A percentile compares a stretch with the other conserved stretches of the same genome.
These are phyloP conservation scores for rabbit (Oryctolagus cuniculus) DNA, from an alignment of 2,113 vertebrate genomes.

Conservation along the genomic window DNA sequence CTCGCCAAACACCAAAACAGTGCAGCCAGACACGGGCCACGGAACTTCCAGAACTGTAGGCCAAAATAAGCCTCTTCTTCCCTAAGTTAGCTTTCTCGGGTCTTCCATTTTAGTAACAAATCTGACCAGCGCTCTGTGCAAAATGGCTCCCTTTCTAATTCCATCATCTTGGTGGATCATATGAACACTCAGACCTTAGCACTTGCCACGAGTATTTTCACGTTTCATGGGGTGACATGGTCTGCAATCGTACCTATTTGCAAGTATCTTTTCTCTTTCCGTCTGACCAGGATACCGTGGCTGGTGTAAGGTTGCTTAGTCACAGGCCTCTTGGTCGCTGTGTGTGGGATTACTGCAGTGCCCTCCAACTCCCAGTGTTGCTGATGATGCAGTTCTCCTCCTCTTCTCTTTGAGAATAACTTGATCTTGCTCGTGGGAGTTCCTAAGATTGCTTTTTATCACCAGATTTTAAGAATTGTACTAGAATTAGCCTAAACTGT, in stretches of 20 bases:
- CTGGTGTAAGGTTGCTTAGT: background rate
- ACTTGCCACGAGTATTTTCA: background rate
- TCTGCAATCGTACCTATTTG: background rate
- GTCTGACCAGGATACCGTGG: background rate
- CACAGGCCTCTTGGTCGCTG: background rate
- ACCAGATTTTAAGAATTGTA: too few species aligned
- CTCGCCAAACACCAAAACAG: too few species aligned
- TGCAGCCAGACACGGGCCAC: too few species aligned
- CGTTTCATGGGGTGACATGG: background rate
- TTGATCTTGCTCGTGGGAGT: background rate
- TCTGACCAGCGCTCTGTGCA: too few species aligned
- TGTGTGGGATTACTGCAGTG: background rate
- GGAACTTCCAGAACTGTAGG: too few species aligned
- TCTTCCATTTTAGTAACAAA: too few species aligned
- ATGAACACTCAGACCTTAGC: background rate
- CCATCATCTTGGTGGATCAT: background rate
- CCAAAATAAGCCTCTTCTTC: too few species aligned
- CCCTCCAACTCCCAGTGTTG: background rate
- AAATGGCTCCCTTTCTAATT: background rate
- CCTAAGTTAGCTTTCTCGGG: too few species aligned
- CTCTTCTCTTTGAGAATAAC: background rate
- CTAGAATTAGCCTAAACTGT: too few species aligned
- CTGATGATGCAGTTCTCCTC: background rate
- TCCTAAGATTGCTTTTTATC: background rate
- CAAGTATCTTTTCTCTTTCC: background rate